phyloP scores from a whole-genome alignment of 2,888 invertebrate species.

The Sphaerophoria taeniata region DNA sequence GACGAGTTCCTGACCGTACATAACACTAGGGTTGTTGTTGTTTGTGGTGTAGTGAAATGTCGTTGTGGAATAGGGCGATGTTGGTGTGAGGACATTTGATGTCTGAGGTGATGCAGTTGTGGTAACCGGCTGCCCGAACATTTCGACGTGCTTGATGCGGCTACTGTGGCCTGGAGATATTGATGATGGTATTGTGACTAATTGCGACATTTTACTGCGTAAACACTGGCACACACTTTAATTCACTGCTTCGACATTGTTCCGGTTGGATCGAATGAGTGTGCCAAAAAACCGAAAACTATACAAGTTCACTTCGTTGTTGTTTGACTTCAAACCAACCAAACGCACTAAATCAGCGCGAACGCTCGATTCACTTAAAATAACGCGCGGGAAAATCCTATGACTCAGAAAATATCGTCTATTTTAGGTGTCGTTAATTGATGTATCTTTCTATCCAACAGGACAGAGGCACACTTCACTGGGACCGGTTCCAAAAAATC shows the following conservation, averaged over 20 bases:
- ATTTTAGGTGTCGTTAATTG: slow-evolving; percentile 71
- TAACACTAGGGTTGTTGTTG: slow-evolving; percentile 50
- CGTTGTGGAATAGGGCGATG: slow-evolving; percentile 75
- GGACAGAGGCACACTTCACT: slow-evolving; percentile 55
- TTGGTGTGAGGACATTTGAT: slow-evolving; percentile 75
- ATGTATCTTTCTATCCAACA: slow-evolving; percentile 69
- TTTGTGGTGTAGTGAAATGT: slow-evolving; percentile 57
- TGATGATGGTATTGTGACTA: slow-evolving; percentile 52
- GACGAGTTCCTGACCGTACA: slow-evolving; percentile 65
- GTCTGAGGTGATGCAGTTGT: slow-evolving; percentile 43
- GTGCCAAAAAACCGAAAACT: slow-evolving; percentile 21
- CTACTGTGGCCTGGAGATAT: slow-evolving; percentile 31
- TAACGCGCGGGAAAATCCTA: slow-evolving; percentile 81
- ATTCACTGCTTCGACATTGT: slow-evolving; percentile 38
- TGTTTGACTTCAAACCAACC: neutral
- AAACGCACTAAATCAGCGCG: slow-evolving; percentile 30
- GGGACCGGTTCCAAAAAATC: slow-evolving; percentile 31
- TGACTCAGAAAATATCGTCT: slow-evolving; percentile 70
- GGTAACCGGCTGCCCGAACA: slow-evolving; percentile 66
- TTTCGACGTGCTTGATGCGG: slow-evolving; percentile 65
- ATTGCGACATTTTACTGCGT: slow-evolving; percentile 53
- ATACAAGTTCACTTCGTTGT: slow-evolving; percentile 9
- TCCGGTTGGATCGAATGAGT: slow-evolving; percentile 20
- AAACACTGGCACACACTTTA: slow-evolving; percentile 1
- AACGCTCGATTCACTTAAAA: slow-evolving; percentile 44